These are phyloP conservation scores for Xyliphius kryptos DNA, from an alignment of 2,113 vertebrate species.

Conservation along the genomic window DNA sequence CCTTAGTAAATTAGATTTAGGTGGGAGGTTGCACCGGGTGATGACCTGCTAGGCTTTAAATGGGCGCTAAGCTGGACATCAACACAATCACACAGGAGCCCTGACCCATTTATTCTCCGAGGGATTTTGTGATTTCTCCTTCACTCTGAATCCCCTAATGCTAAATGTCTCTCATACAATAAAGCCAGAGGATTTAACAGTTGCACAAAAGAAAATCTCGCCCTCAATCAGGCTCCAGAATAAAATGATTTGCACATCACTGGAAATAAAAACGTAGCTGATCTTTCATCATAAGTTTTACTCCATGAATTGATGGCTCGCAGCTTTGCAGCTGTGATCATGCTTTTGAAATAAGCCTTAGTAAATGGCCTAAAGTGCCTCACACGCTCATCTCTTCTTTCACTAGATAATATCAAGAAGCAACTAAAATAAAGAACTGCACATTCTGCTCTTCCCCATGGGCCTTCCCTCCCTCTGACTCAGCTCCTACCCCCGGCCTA, in stretches of 20 bases:
- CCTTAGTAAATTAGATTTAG: background rate
- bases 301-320: constrained; percentile 19
- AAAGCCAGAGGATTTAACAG: constrained; percentile 23
- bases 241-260: constrained; percentile 28
- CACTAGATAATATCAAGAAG: constrained; percentile 9
- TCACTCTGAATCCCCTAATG: constrained; percentile 5
- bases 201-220: constrained; percentile 34
- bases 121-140: constrained; percentile 9
- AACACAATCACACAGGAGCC: constrained; percentile 29
- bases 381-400: background rate
- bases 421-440: constrained; percentile 12
- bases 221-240: constrained; percentile 26
- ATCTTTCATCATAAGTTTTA: constrained; percentile 7
- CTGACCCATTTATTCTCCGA: constrained; percentile 32
- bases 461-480: too few species aligned
- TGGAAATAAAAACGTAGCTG: constrained; percentile 10
- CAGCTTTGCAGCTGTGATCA: constrained; percentile 1
- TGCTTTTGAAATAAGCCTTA: constrained; percentile 16
- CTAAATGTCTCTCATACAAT: constrained; percentile 14
- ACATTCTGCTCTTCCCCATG: background rate
- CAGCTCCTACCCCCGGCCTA: too few species aligned
- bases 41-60: constrained; percentile 13
- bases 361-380: constrained; percentile 24
- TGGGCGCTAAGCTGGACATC: constrained; percentile 24
- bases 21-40: too few species aligned